phyloP scores from a whole-genome alignment of 2,113 vertebrate species.

The Triplophysa siluroides region DNA sequence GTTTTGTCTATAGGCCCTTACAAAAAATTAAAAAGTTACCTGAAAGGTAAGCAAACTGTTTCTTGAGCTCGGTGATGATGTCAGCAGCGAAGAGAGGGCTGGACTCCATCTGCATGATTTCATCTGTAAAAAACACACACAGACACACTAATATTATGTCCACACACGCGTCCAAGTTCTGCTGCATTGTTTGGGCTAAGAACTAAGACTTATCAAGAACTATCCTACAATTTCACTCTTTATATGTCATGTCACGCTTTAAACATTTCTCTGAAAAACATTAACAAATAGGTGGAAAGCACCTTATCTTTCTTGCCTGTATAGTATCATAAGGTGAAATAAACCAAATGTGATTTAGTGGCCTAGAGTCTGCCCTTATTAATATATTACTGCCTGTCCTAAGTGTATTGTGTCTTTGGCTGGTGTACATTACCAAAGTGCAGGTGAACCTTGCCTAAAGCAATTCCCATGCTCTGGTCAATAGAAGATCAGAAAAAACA shows the following conservation, averaged over 20 bases:
- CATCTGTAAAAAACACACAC: constrained; percentile 46
- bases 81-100: constrained; percentile 46
- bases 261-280: neutral
- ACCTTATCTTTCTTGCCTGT: neutral
- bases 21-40: constrained; percentile 24
- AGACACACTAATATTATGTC: neutral
- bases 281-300: no score
- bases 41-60: constrained; percentile 45
- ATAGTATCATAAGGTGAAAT: neutral
- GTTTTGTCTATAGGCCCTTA: neutral
- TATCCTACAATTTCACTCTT: neutral
- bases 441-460: constrained; percentile 39
- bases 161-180: neutral
- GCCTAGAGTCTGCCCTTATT: neutral
- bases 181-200: neutral
- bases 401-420: neutral
- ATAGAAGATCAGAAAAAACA: constrained; percentile 15
- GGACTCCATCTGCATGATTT: constrained; percentile 53
- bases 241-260: neutral
- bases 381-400: constrained; percentile 9
- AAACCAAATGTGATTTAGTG: neutral
- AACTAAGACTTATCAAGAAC: neutral
- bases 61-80: constrained; percentile 49
- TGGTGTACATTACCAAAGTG: constrained; percentile 21
- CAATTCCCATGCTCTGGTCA: constrained; percentile 36